These are phyloP conservation scores for Nudaria mundana DNA, from an alignment of 2,888 invertebrate species.

Conservation along the genomic window DNA sequence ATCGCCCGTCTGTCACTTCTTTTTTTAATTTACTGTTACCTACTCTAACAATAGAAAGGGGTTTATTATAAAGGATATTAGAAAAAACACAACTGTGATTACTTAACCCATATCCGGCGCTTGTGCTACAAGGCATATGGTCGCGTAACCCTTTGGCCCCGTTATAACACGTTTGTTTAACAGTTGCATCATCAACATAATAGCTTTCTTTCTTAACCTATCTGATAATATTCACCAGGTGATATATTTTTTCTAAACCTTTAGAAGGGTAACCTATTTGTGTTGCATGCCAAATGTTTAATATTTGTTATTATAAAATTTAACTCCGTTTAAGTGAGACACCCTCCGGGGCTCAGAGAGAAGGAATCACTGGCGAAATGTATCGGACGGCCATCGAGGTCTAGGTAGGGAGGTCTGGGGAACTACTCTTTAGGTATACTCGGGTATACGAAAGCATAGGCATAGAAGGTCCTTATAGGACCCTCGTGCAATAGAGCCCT, in stretches of 20 bases:
- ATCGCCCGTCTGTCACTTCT: slow-evolving; percentile 53
- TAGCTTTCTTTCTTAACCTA: slow-evolving; percentile 52
- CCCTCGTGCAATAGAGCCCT: no score
- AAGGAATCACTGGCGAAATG: no score
- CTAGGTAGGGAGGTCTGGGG: no score
- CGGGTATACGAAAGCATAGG: no score
- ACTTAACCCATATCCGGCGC: slow-evolving; percentile 78
- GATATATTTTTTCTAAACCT: slow-evolving; percentile 37
- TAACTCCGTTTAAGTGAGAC: not conserved
- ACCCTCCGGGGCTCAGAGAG: no score
- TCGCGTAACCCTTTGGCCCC: slow-evolving; percentile 78
- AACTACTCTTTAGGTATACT: no score
- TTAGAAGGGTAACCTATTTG: slow-evolving; percentile 21
- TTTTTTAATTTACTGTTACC: slow-evolving; percentile 61
- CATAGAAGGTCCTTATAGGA: no score
- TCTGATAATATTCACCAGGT: slow-evolving; percentile 57
- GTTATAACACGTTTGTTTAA: slow-evolving; percentile 62
- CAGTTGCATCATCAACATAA: slow-evolving; percentile 72
- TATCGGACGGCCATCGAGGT: no score
- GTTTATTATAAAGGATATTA: slow-evolving; percentile 63
- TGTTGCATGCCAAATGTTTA: slow-evolving; percentile 10
- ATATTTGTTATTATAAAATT: no score
- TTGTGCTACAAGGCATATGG: slow-evolving; percentile 62
- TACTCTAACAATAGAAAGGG: slow-evolving; percentile 61
- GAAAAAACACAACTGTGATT: slow-evolving; percentile 66